Base-by-base conservation (phyloP, 2,113 vertebrate genomes). In the Cyanistes caeruleus region DNA sequence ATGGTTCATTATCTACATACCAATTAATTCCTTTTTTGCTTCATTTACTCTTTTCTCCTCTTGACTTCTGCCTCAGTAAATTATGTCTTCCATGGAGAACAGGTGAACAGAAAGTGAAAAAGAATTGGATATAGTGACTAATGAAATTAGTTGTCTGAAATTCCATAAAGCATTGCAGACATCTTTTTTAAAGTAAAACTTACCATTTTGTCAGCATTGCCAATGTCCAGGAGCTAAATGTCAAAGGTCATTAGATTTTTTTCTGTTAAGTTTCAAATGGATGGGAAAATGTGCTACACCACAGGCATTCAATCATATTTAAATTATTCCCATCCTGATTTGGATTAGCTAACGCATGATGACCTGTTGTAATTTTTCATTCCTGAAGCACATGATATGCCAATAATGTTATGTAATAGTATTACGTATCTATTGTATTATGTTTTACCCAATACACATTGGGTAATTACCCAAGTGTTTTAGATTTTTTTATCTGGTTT, bases 11-110 rank as follows among this genome's bases (percentile, higher is more conserved):
- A 83, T 88, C 84, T 93, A 67, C 67, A 55, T 83, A 69, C 31
- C 67, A 90, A 94, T 95, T 94, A 90, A 87, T 94, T 88, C 25
- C 1, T 51, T 87, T 92, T 91, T 93, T 91, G 53, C 53, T 95
- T 91, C 21, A 91, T 90, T 96, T 95, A 65, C 75, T 49, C 10
- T 85, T 91, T 89, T 95, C 76, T 82, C 15, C 22, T 82, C 41
- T 89, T 90, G 55, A 91, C 30, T 90, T 95, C 43, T 91, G 23
- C 51, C 27, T 85, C 49, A 59, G 51, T 82, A 91, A 87, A 80
- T 93, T 85, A 43, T 58, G 30, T 87, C 27, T 59, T 91, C 21
- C 5, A 28, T 37, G 35, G 33, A 91, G 35, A 83, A 44, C 12
- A 90, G 63, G 75, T 70, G 75, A 95, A 67, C 4, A 37, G 46